These are phyloP conservation scores for Tyrannus savana DNA, from an alignment of 2,113 vertebrate species.

Conservation along the genomic window DNA sequence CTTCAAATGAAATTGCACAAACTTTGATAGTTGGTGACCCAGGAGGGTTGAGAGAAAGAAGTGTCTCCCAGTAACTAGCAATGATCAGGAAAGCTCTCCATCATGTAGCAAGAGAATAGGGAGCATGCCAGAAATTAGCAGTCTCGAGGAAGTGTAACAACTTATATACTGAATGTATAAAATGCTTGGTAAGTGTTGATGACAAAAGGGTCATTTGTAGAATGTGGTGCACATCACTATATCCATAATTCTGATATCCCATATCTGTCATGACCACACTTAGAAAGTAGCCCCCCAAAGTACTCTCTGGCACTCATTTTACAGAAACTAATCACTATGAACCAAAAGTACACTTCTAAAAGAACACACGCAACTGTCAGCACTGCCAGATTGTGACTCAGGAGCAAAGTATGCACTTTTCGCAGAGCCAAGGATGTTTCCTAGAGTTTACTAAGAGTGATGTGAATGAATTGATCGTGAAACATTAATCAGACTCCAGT, in stretches of 20 bases:
- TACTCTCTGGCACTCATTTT: background rate
- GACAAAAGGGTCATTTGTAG: background rate
- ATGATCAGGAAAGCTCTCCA: background rate
- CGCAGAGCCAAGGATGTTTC: background rate
- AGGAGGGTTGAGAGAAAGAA: background rate
- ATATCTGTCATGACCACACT: background rate
- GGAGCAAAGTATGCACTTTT: slow-evolving; percentile 17
- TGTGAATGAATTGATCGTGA: background rate
- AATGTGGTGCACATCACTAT: background rate
- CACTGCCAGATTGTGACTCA: slow-evolving; percentile 36
- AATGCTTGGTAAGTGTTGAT: background rate
- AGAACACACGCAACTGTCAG: background rate
- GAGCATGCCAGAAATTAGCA: background rate
- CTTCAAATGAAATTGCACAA: background rate
- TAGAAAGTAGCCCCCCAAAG: background rate
- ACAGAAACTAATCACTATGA: background rate
- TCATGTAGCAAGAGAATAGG: background rate
- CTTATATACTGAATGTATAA: background rate
- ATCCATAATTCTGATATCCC: background rate
- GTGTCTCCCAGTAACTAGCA: background rate
- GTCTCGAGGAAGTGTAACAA: background rate
- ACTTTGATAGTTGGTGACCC: background rate
- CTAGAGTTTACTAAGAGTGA: background rate
- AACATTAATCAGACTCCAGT: background rate
- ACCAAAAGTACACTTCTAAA: background rate